These are phyloP conservation scores for Machimus atricapillus DNA, from an alignment of 2,888 invertebrate species.

Conservation along the genomic window DNA sequence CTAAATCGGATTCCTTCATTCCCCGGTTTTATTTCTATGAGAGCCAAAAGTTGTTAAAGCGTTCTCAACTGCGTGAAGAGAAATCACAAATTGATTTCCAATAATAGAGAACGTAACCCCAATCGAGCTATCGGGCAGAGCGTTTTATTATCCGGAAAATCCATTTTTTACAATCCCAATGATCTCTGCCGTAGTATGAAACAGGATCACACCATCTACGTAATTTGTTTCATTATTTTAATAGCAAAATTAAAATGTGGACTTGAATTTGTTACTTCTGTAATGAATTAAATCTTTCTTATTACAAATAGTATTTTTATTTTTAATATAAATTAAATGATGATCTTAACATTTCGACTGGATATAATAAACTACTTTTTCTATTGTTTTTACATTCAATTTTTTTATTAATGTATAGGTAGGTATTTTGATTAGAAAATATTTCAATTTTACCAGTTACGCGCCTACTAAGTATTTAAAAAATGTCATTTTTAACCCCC, in stretches of 20 bases:
- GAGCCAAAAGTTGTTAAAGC: conserved; percentile 29
- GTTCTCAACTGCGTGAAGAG: conserved; percentile 1
- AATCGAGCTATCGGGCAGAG: not conserved
- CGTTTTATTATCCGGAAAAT: conserved; percentile 16
- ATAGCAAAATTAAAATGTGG: not conserved
- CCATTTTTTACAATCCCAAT: not conserved
- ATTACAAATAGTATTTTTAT: too few species aligned
- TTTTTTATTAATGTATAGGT: too few species aligned
- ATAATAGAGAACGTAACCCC: conserved; percentile 18
- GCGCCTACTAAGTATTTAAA: too few species aligned
- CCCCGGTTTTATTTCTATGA: conserved; percentile 14
- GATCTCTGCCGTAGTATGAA: not conserved
- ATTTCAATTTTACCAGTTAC: too few species aligned
- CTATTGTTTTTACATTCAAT: too few species aligned
- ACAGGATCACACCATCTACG: not conserved
- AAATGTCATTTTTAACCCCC: too few species aligned
- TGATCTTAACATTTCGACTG: too few species aligned
- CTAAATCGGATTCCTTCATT: conserved; percentile 32
- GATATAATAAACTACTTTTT: too few species aligned
- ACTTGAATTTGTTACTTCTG: too few species aligned
- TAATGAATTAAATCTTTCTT: too few species aligned
- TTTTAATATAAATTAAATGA: too few species aligned
- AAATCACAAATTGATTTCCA: conserved; percentile 29
- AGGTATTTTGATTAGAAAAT: too few species aligned
- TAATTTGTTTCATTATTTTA: not conserved